Evolutionary conservation across 2,888 invertebrate species (phyloP), one percentile per base, ranked within the genome.

Genomic region (Drosophila cognata): DNA sequence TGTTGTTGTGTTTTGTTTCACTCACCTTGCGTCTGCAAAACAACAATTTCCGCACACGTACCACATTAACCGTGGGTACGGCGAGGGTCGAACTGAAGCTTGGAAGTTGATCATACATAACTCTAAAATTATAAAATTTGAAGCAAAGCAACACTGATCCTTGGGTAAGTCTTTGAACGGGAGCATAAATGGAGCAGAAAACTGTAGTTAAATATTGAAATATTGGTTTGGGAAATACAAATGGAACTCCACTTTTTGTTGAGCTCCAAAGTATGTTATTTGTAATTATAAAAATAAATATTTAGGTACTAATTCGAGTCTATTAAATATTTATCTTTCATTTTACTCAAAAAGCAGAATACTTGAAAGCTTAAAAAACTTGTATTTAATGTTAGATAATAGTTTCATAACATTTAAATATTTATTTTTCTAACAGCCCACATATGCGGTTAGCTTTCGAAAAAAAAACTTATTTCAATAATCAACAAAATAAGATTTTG

Each of bases 21-120:
- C 69, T 79, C 63, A 59, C 41, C 65, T 50, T 74, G 25, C 38
- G 63, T 62, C 60, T 31, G 48, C 52, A 31, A 33, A 50, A 63
- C 80, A 73, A 69, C 71, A 71, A 68, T 55, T 66, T 66, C 79
- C 71, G 51, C 77, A 80, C 84, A 80, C 80, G 80, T 80, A 77
- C 52, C 56, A 52, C 56, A 77, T 80, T 69, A 80, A 59, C 66
- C 58, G 63, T 38, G 29, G 25, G 18, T 35, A 35, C 21, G 10
- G 41, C 64, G 72, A 59, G 78, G 67, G 71, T 21, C 25, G 50
- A 57, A 52, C 41, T 25, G 25, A 46, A 38, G 28, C 46, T 36
- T 29, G 4, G 16, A 41, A 58, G n/a, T 16, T 11, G 28, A 28
- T 58, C 7, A 57, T 29, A 57, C 1, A 57, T 29, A 31, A 11